These are phyloP conservation scores for Oreochromis niloticus DNA, from an alignment of 2,113 vertebrate genomes.

Conservation along the genomic window DNA sequence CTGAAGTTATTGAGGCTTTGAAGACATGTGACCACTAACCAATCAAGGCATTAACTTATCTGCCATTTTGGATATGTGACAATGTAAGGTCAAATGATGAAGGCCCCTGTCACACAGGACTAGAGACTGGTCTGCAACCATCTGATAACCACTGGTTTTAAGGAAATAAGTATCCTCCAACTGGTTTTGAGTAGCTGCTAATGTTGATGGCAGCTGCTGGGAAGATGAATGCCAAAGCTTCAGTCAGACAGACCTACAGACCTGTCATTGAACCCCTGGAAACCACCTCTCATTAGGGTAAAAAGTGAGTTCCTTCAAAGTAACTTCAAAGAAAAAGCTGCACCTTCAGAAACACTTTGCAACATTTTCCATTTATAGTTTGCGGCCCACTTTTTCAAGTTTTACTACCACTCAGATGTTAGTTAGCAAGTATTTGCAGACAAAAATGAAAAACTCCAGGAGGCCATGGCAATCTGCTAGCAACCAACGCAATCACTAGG, in stretches of 20 bases:
- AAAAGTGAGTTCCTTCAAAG: not conserved
- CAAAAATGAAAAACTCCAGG: not conserved
- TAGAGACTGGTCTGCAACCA: not conserved
- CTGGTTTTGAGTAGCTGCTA: not conserved
- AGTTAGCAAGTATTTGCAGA: not conserved
- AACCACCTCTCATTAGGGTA: not conserved
- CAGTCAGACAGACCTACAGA: not conserved
- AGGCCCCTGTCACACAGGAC: not conserved
- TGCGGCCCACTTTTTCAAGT: not conserved
- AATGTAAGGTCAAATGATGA: not conserved
- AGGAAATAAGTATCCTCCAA: not conserved
- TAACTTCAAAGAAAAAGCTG: not conserved
- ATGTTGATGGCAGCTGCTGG: not conserved
- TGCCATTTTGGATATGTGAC: not conserved
- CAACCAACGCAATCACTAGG: not conserved
- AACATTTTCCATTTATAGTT: not conserved
- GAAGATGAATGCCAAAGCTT: not conserved
- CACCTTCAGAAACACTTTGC: not conserved
- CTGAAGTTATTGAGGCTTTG: not conserved
- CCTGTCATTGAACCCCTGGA: not conserved
- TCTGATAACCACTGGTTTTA: not conserved
- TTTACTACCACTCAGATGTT: not conserved
- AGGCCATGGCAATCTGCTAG: not conserved
- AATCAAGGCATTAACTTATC: not conserved
- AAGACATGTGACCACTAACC: not conserved